These are phyloP conservation scores for Abrostola triplasia DNA, from an alignment of 2,888 invertebrate genomes.

Conservation along the genomic window DNA sequence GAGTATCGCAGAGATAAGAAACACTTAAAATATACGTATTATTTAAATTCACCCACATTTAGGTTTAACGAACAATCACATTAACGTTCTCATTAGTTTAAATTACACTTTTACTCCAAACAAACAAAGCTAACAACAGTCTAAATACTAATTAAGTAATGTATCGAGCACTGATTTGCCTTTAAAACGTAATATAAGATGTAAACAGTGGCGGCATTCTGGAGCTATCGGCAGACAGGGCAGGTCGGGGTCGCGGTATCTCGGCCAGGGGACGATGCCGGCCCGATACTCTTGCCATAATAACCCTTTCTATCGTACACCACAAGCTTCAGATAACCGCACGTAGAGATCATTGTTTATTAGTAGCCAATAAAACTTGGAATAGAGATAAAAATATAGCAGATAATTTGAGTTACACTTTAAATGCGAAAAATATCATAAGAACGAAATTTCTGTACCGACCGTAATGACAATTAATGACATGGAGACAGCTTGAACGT, in stretches of 20 bases:
- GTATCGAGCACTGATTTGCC: constrained; percentile 47
- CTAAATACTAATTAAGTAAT: constrained; percentile 23
- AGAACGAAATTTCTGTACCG: no score
- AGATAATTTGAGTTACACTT: no score
- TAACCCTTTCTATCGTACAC: constrained; percentile 55
- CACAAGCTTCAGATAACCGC: constrained; percentile 43
- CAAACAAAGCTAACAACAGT: constrained; percentile 46
- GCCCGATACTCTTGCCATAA: constrained; percentile 45
- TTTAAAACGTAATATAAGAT: constrained; percentile 54
- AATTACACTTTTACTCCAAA: constrained; percentile 18
- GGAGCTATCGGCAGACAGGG: constrained; percentile 64
- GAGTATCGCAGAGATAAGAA: background rate
- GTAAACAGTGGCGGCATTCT: constrained; percentile 55
- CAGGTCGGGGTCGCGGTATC: constrained; percentile 70
- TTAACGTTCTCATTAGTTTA: constrained; percentile 2
- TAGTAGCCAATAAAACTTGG: background rate
- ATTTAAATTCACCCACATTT: background rate
- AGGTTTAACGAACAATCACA: background rate
- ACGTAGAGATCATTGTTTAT: constrained; percentile 9
- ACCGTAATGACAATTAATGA: no score
- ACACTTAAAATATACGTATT: background rate
- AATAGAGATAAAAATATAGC: background rate
- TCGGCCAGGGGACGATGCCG: constrained; percentile 42
- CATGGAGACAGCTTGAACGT: no score
- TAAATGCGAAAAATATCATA: no score